Conservation (phyloP, 2,797 vertebrate species). For the Poecilia gillii region DNA sequence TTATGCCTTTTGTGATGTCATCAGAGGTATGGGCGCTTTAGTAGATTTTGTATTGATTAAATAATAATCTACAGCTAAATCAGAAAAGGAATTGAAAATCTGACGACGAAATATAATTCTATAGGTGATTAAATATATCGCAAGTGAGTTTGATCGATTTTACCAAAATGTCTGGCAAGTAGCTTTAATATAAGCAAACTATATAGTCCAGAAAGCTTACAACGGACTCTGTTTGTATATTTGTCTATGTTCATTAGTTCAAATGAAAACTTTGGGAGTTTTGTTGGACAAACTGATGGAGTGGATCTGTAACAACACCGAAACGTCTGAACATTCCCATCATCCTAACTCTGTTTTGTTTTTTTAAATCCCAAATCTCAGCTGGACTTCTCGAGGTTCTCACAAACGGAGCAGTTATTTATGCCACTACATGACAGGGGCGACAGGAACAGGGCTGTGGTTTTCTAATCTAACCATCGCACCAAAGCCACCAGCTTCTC, state of each 20-base stretch:
- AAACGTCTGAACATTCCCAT: neutral
- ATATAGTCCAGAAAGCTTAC: neutral
- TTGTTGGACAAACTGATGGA: neutral
- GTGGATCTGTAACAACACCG: neutral
- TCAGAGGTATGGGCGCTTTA: neutral
- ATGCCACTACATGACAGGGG: neutral
- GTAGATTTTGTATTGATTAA: neutral
- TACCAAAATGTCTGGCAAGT: neutral
- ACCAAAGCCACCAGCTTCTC: constrained; percentile 45
- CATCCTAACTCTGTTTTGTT: neutral
- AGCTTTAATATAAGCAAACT: neutral
- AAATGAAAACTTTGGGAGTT: neutral
- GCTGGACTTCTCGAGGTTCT: neutral
- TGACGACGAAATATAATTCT: neutral
- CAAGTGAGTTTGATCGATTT: neutral
- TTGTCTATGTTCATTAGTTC: neutral
- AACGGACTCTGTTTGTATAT: neutral
- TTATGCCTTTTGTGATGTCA: neutral
- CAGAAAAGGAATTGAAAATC: neutral
- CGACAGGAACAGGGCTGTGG: constrained; percentile 34
- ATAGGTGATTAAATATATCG: neutral
- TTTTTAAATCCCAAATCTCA: neutral
- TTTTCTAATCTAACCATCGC: constrained; percentile 53
- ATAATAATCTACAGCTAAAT: neutral
- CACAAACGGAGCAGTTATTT: constrained; percentile 7